Evolutionary conservation across 2,888 invertebrate species (phyloP).

Genomic region (Ennomos erosarius): DNA sequence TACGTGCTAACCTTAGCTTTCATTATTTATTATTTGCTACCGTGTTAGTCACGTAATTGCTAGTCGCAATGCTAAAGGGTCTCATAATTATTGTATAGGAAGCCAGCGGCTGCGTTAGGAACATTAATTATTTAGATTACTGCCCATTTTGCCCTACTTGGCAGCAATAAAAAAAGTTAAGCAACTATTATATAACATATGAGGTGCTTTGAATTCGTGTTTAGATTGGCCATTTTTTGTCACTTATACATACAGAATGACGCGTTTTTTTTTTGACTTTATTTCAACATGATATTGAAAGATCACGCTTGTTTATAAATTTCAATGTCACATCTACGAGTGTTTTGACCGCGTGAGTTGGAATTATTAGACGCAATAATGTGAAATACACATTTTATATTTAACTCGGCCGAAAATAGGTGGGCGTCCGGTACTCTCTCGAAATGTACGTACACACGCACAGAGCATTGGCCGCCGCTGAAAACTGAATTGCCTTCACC

Average conservation of each 20-base stretch:
- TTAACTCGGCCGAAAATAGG: constrained; percentile 72
- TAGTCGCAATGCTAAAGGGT: constrained; percentile 24
- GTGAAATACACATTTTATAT: constrained; percentile 65
- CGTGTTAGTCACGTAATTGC: constrained; percentile 23
- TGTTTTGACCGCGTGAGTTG: constrained; percentile 48
- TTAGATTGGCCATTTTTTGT: constrained; percentile 5
- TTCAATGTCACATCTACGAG: constrained; percentile 56
- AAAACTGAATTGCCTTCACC: constrained; percentile 48
- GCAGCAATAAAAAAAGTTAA: constrained; percentile 28
- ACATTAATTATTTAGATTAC: constrained; percentile 39
- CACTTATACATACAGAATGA: constrained; percentile 5
- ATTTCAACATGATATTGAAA: constrained; percentile 27
- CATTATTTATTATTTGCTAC: constrained; percentile 18
- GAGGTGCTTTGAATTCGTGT: constrained; percentile 24
- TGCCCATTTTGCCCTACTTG: constrained; percentile 29
- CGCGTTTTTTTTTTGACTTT: constrained; percentile 19
- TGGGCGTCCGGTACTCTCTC: constrained; percentile 59
- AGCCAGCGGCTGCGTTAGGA: constrained; percentile 20
- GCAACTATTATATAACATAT: constrained; percentile 32
- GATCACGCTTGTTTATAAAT: constrained; percentile 50
- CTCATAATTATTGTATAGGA: constrained; percentile 27
- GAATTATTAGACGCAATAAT: constrained; percentile 59
- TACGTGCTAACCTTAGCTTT: constrained; percentile 23
- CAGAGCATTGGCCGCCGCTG: constrained; percentile 67
- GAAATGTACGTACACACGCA: constrained; percentile 39